These are phyloP conservation scores for Melanotaenia trifasciata DNA, from an alignment of 2,797 vertebrate genomes.

Conservation along the genomic window DNA sequence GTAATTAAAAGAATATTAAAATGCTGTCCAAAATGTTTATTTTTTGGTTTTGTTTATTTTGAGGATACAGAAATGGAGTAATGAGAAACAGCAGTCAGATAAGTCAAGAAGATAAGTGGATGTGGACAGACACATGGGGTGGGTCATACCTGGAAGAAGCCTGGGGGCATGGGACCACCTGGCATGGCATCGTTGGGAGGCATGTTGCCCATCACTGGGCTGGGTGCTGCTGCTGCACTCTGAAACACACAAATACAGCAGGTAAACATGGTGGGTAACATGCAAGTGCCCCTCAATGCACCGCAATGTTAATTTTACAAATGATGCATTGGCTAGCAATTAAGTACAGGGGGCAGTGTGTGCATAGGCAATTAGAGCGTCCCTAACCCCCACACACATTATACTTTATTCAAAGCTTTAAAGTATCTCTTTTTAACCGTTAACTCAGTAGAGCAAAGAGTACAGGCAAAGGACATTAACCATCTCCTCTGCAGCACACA, in stretches of 20 bases:
- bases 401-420: constrained; percentile 27
- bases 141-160: constrained; percentile 92
- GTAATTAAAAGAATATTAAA: neutral
- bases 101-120: neutral
- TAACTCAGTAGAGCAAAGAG: neutral
- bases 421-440: constrained; percentile 26
- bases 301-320: neutral
- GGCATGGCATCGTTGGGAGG: constrained; percentile 90
- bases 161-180: constrained; percentile 89
- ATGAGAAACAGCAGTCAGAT: constrained; percentile 8
- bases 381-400: neutral
- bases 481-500: constrained; percentile 10
- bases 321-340: constrained; percentile 34
- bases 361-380: constrained; percentile 47
- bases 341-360: constrained; percentile 70
- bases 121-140: neutral
- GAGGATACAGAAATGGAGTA: constrained; percentile 3
- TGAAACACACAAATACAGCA: constrained; percentile 64
- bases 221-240: constrained; percentile 88
- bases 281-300: neutral
- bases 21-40: neutral
- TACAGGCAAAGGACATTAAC: constrained; percentile 2
- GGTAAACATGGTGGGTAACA: constrained; percentile 6
- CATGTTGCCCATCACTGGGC: constrained; percentile 93
- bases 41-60: neutral